phyloP scores from a whole-genome alignment of 92 coral and sea anemone species.

The Plumapathes pennacea region DNA sequence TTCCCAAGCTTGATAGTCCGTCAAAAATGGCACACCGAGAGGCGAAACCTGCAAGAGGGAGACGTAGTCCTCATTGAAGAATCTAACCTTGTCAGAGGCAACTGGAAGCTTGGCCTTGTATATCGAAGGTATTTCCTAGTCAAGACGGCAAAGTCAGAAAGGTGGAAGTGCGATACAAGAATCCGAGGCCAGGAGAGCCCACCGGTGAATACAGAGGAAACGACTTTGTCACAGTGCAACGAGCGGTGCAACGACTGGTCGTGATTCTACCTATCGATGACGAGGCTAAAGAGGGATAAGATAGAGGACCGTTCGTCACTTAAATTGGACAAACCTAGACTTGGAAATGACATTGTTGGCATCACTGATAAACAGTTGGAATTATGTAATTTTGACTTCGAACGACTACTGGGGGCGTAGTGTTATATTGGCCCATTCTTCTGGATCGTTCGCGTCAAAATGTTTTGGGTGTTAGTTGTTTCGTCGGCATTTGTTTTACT shows the following conservation, averaged over 20 bases:
- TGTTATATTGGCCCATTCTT: too few relatives aligned
- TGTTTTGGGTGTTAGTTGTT: too few relatives aligned
- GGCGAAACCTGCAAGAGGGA: slow-evolving; percentile 14
- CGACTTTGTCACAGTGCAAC: slow-evolving; percentile 9
- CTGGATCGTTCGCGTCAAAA: too few relatives aligned
- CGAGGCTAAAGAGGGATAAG: too few relatives aligned
- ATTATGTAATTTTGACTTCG: too few relatives aligned
- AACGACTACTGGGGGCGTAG: too few relatives aligned
- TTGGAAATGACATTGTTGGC: too few relatives aligned
- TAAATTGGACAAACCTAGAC: too few relatives aligned
- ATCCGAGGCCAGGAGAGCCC: slow-evolving; percentile 12
- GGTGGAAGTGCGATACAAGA: slow-evolving; percentile 32
- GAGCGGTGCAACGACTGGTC: slow-evolving; percentile 20
- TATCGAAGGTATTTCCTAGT: slow-evolving; percentile 8
- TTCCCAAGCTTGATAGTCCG: slow-evolving; percentile 23
- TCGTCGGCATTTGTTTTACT: too few relatives aligned
- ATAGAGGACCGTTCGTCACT: too few relatives aligned
- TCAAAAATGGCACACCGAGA: slow-evolving; percentile 14
- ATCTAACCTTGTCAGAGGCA: slow-evolving; percentile 22
- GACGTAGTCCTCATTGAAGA: slow-evolving; percentile 13
- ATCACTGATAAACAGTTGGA: too few relatives aligned
- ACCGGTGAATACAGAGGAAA: slow-evolving; percentile 2
- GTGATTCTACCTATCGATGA: slow-evolving; percentile 11
- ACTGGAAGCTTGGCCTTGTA: slow-evolving; percentile 23
- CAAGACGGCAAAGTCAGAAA: slow-evolving; percentile 23